Evolutionary conservation across 64 coral and sea anemone species (phyloP).

Genomic region (Montipora cactus): DNA sequence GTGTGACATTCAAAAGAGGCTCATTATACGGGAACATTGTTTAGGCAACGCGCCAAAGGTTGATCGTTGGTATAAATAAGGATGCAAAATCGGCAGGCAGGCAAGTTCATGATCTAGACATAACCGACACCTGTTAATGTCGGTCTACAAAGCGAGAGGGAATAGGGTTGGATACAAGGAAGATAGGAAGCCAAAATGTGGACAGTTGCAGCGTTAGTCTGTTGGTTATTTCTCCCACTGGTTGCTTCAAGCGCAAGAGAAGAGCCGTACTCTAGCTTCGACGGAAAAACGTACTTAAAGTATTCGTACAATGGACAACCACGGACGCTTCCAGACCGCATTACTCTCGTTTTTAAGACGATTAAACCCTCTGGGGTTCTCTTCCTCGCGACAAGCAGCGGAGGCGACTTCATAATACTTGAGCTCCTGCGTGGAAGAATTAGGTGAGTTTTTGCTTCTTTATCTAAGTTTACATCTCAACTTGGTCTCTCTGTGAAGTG

Average conservation of each 20-base stretch:
- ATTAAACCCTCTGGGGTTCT: constrained; percentile 85
- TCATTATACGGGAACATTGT: constrained; percentile 26
- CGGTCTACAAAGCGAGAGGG: constrained; percentile 15
- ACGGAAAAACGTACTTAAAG: constrained; percentile 76
- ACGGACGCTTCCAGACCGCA: constrained; percentile 47
- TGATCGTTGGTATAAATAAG: constrained; percentile 58
- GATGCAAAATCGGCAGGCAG: constrained; percentile 19
- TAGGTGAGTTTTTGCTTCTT: constrained; percentile 73
- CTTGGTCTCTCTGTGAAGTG: constrained; percentile 44
- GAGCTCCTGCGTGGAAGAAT: constrained; percentile 92
- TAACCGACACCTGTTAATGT: constrained; percentile 43
- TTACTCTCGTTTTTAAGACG: constrained; percentile 80
- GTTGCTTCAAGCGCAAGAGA: neutral
- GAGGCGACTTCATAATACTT: constrained; percentile 88
- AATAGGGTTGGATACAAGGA: constrained; percentile 15
- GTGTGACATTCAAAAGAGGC: constrained; percentile 27
- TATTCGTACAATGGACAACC: constrained; percentile 58
- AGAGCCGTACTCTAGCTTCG: constrained; percentile 58
- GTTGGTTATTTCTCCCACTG: constrained; percentile 24
- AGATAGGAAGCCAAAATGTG: constrained; percentile 35
- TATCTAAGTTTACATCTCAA: constrained; percentile 70
- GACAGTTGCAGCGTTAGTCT: neutral
- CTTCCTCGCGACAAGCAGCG: constrained; percentile 71
- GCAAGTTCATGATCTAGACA: constrained; percentile 33
- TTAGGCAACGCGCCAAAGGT: constrained; percentile 10